A percentile compares a stretch with the other conserved stretches of the same genome.
Conservation (phyloP, 2,888 invertebrate genomes). For the Tipula unca region DNA sequence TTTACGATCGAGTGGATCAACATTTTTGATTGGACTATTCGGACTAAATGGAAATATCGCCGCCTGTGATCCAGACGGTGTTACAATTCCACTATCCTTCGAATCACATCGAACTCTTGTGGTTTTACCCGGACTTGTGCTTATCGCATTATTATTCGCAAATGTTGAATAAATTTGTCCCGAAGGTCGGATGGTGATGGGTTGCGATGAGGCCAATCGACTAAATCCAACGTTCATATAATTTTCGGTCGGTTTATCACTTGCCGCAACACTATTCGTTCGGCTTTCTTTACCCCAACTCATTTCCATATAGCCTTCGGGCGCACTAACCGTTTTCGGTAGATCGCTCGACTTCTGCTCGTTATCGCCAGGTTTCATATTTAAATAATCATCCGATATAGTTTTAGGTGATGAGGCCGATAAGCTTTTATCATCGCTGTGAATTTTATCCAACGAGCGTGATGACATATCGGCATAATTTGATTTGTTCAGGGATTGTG, state of each 20-base stretch:
- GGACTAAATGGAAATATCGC: conserved; percentile 63
- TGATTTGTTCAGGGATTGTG: not conserved
- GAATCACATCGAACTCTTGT: conserved; percentile 37
- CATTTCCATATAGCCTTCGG: conserved; percentile 61
- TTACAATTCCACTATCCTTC: conserved; percentile 41
- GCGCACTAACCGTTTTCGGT: conserved; percentile 40
- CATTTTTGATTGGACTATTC: conserved; percentile 49
- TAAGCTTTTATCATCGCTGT: conserved; percentile 21
- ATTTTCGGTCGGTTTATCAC: conserved; percentile 32
- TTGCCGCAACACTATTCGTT: conserved; percentile 33
- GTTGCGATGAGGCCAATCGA: conserved; percentile 42
- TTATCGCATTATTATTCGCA: conserved; percentile 17
- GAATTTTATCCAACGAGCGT: conserved; percentile 22
- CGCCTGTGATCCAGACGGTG: conserved; percentile 51
- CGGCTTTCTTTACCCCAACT: conserved; percentile 40
- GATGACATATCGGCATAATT: conserved; percentile 27
- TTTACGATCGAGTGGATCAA: conserved; percentile 29
- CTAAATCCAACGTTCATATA: conserved; percentile 48
- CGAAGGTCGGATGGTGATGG: conserved; percentile 48
- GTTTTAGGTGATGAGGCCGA: conserved; percentile 26
- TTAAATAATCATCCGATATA: conserved; percentile 29
- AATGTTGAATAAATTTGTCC: not conserved
- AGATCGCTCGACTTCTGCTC: conserved; percentile 31
- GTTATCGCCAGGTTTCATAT: conserved; percentile 32
- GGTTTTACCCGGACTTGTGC: conserved; percentile 21